Evolutionary conservation across 2,888 invertebrate genomes (phyloP), one percentile per base, ranked within the genome.

Genomic region (Dendrolimus pini): DNA sequence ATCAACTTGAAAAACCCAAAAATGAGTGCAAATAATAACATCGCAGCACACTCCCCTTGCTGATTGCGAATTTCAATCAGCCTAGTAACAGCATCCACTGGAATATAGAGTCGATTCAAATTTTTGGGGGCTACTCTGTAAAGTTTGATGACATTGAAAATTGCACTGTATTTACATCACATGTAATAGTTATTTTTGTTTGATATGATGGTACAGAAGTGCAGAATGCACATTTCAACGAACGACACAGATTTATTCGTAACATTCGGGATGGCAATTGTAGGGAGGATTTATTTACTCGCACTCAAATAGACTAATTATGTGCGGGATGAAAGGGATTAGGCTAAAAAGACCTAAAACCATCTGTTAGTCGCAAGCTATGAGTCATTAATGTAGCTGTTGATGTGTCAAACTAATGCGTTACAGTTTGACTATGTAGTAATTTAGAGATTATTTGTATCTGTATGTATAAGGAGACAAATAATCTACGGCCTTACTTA

Each of bases 11-110:
- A 47, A 47, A 10, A 47, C 12, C 9, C 47, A 85, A 88, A 89
- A 85, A 85, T 86, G 82, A 88, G 89, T 80, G 86, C 78, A 79
- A 86, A 89, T 89, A 89, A 90, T 89, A 89, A 83, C 83, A 88
- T 87, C 85, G 86, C 82, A 78, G 69, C 73, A 75, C 83, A 75
- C 83, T 82, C 85, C 87, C 88, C 88, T 80, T 82, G 85, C 85
- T 89, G 88, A 89, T 89, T 89, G 89, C 89, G 68, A 90, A 89
- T 89, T 90, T 89, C 89, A 89, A 89, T 90, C 89, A 89, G 84
- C 78, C 82, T 77, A 82, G 85, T 88, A 89, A 89, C 6, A 47
- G 47, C 47, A 47, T 47, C 47, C 47, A 47, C 47, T 83, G 82
- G 82, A 75, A 86, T 87, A 87, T 86, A 86, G 86, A 89, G 85